Percentiles rank a stretch among this genome's conserved stretches.
Evolutionary conservation across 92 coral and sea anemone genomes (phyloP).

Genomic region (Diadumene lineata): DNA sequence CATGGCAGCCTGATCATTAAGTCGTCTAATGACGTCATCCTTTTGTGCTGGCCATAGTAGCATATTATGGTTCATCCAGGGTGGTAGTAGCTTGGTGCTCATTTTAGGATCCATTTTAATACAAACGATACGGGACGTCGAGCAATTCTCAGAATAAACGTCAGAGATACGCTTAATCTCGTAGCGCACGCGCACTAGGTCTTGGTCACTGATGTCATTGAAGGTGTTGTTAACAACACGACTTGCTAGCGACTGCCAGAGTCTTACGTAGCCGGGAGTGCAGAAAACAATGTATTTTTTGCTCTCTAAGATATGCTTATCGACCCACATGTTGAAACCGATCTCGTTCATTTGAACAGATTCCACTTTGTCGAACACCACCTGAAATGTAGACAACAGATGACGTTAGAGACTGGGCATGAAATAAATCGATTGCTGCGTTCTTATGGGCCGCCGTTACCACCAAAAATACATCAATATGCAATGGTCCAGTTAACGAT

Average conservation of each 20-base stretch:
- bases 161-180: slow-evolving; percentile 39
- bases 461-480: too few species aligned
- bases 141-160: slow-evolving; percentile 27
- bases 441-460: too few species aligned
- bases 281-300: slow-evolving; percentile 43
- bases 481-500: too few species aligned
- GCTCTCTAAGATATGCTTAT: slow-evolving; percentile 17
- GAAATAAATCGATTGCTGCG: too few species aligned
- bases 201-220: slow-evolving; percentile 7
- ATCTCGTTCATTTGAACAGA: slow-evolving; percentile 22
- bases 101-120: slow-evolving; percentile 31
- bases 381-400: too few species aligned
- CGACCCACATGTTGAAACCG: slow-evolving; percentile 40
- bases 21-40: slow-evolving; percentile 21
- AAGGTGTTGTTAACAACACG: not conserved
- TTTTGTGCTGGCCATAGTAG: slow-evolving; percentile 38
- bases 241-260: slow-evolving; percentile 30
- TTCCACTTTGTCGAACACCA: slow-evolving; percentile 21
- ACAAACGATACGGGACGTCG: slow-evolving; percentile 32
- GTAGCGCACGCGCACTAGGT: slow-evolving; percentile 38
- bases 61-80: slow-evolving; percentile 48
- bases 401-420: too few species aligned
- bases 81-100: slow-evolving; percentile 22
- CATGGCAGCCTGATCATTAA: slow-evolving; percentile 36
- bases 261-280: slow-evolving; percentile 36